Conservation (phyloP, 1,140 invertebrate genomes). For the Trichonephila clavata region DNA sequence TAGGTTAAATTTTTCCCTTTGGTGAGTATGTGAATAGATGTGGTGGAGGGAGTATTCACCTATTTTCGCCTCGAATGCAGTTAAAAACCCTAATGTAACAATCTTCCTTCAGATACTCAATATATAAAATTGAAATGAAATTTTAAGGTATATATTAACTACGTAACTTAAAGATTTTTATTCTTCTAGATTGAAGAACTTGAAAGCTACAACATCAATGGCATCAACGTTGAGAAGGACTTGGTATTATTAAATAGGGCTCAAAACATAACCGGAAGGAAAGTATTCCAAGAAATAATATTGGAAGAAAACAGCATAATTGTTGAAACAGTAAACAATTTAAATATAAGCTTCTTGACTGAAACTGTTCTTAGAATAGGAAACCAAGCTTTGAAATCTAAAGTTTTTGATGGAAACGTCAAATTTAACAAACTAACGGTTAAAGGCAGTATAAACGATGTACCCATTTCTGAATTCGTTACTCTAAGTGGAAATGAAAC, state of each 20-base stretch:
- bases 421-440: conserved; percentile 51
- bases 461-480: conserved; percentile 72
- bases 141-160: not conserved
- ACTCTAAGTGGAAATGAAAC: conserved; percentile 19
- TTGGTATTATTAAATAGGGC: conserved; percentile 57
- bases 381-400: conserved; percentile 58
- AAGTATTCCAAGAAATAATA: conserved; percentile 46
- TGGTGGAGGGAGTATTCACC: no score
- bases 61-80: no score
- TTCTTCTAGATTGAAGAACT: conserved; percentile 65
- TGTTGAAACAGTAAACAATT: conserved; percentile 37
- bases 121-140: no score
- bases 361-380: conserved; percentile 64
- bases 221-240: conserved; percentile 61
- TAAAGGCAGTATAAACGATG: conserved; percentile 55
- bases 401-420: conserved; percentile 47
- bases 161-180: not conserved
- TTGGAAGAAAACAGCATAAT: conserved; percentile 64
- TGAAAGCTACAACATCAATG: conserved; percentile 67
- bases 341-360: conserved; percentile 64
- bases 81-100: no score
- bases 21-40: no score
- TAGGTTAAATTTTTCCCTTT: no score
- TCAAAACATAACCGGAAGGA: conserved; percentile 58
- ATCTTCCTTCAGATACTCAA: no score